A percentile compares a stretch with the other conserved stretches of the same genome.
Conservation (phyloP, 1,140 invertebrate species). For the Holcopasites calliopsidis region DNA sequence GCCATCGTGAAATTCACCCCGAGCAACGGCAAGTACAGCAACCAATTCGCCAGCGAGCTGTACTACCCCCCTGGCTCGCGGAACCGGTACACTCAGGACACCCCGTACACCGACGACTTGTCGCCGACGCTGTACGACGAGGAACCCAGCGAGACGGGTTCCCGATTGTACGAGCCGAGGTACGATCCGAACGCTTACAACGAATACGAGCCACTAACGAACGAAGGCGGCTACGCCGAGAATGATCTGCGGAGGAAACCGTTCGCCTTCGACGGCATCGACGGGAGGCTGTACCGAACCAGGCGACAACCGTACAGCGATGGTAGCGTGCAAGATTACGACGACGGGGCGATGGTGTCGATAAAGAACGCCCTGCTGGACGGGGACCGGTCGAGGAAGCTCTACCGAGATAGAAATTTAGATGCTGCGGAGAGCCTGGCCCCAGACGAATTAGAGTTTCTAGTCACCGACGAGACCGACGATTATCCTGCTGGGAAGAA, state of each 20-base stretch:
- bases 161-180: neutral
- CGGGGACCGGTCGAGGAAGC: constrained; percentile 5
- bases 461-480: constrained; percentile 39
- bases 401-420: constrained; percentile 10
- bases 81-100: constrained; percentile 3
- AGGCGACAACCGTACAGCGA: constrained; percentile 47
- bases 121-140: neutral
- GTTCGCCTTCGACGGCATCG: neutral
- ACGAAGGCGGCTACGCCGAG: constrained; percentile 30
- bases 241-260: neutral
- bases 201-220: constrained; percentile 17
- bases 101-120: neutral
- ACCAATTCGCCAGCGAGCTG: constrained; percentile 88
- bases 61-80: constrained; percentile 83
- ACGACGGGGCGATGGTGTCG: constrained; percentile 15
- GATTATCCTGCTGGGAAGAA: constrained; percentile 20
- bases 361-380: constrained; percentile 14
- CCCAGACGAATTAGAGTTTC: constrained; percentile 50
- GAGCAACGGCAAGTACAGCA: constrained; percentile 83
- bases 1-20: constrained; percentile 90
- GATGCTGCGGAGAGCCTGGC: neutral
- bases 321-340: constrained; percentile 10
- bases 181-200: constrained; percentile 29
- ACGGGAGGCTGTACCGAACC: constrained; percentile 28
- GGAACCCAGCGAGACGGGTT: neutral